A percentile compares a stretch with the other conserved stretches of the same genome.
phyloP scores from a whole-genome alignment of 2,113 vertebrate species.

The Tragelaphus scriptus region DNA sequence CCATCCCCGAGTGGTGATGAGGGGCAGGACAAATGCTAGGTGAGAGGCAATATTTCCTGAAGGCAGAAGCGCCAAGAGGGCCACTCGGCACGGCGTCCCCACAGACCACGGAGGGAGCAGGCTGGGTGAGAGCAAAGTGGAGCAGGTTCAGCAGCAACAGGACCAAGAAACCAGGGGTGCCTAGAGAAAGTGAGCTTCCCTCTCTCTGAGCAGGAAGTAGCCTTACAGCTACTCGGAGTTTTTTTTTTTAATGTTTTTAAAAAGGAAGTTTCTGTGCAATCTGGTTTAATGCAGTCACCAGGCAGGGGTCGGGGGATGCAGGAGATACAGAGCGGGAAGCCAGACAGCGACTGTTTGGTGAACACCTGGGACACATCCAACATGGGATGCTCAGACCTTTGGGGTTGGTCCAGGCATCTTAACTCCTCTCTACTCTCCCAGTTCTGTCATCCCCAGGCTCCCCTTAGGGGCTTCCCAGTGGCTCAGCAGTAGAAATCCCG shows the following conservation, averaged over 20 bases:
- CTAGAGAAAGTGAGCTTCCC: fast-evolving
- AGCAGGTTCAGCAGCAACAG: fast-evolving
- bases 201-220: not conserved
- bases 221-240: not conserved
- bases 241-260: not conserved
- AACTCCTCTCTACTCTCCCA: not conserved
- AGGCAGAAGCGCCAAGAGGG: not conserved
- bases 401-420: not conserved
- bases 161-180: not conserved
- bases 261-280: not conserved
- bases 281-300: not conserved
- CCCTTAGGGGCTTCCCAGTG: not conserved
- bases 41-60: conserved; percentile 43
- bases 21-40: conserved; percentile 36
- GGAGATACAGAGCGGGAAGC: not conserved
- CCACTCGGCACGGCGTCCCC: not conserved
- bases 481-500: not conserved
- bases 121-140: fast-evolving
- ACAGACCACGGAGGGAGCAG: not conserved
- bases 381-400: not conserved
- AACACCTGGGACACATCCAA: not conserved
- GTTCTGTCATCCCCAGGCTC: not conserved
- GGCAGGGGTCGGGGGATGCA: not conserved
- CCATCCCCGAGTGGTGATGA: not conserved
- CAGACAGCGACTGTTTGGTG: not conserved